Percentiles rank a stretch among this genome's conserved stretches.
Evolutionary conservation across 2,797 vertebrate species (phyloP).

Genomic region (Sylvia borin): DNA sequence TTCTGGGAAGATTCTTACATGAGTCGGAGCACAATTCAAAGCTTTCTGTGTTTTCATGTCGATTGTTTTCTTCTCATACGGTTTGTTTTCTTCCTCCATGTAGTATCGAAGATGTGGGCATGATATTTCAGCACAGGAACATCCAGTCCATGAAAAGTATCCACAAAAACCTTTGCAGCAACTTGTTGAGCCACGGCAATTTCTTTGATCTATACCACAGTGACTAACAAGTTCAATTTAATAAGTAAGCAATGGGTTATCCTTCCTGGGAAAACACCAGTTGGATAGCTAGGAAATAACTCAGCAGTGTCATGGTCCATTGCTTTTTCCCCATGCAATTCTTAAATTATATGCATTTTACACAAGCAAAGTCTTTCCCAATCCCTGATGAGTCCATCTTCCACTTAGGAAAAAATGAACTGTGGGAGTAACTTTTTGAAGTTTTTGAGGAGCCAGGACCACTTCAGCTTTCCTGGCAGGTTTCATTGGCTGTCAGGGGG

Average conservation of each 20-base stretch:
- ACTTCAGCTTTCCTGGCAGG: neutral
- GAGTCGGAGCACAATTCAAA: neutral
- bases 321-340: fast-evolving
- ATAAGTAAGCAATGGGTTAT: neutral
- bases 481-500: neutral
- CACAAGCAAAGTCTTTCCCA: neutral
- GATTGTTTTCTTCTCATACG: neutral
- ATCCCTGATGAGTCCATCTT: neutral
- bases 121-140: neutral
- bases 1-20: neutral
- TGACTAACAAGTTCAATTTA: neutral
- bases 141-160: neutral
- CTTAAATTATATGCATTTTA: neutral
- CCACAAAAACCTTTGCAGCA: neutral
- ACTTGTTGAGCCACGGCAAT: neutral
- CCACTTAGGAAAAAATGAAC: neutral
- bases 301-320: neutral
- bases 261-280: neutral
- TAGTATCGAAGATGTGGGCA: neutral
- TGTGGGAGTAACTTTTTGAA: neutral
- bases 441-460: neutral
- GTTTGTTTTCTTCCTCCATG: neutral
- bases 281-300: neutral
- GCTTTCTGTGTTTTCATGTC: neutral
- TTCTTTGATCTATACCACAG: neutral